Evolutionary conservation across 2,797 vertebrate species (phyloP).

Genomic region (Sebastiscus albofasciatus): DNA sequence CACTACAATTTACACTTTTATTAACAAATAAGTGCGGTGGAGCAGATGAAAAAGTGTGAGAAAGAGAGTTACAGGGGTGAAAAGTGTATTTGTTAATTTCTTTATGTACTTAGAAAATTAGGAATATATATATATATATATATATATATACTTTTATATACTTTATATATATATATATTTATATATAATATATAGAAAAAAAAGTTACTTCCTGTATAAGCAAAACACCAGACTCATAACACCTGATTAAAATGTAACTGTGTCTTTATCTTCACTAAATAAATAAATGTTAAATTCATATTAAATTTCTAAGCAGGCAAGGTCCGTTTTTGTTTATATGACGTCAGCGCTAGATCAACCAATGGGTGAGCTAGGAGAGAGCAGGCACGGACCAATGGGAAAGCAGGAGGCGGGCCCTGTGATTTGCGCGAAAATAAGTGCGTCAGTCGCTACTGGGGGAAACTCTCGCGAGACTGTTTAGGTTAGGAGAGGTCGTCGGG

Average conservation of each 20-base stretch:
- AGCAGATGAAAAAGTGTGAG: too few species aligned
- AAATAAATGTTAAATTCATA: not conserved
- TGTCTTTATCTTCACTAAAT: not conserved
- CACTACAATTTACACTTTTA: too few species aligned
- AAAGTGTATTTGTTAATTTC: too few species aligned
- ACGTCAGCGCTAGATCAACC: not conserved
- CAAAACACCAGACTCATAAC: not conserved
- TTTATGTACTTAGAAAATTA: too few species aligned
- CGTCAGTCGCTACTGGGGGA: not conserved
- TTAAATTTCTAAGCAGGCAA: not conserved
- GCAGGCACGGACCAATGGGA: not conserved
- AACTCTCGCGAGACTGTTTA: too few species aligned
- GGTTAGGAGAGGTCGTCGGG: too few species aligned
- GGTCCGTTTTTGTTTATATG: not conserved
- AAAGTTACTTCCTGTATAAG: not conserved
- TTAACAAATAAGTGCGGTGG: too few species aligned
- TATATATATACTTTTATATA: too few species aligned
- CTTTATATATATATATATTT: too few species aligned
- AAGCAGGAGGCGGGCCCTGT: not conserved
- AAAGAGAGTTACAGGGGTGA: too few species aligned
- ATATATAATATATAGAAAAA: too few species aligned
- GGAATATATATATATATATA: too few species aligned
- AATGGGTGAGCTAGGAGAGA: constrained; percentile 3
- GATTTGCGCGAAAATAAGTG: rapidly evolving
- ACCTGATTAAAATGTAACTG: not conserved